A percentile compares a stretch with the other conserved stretches of the same genome.
Conservation (phyloP, 2,797 vertebrate species). For the Anomalospiza imberbis region DNA sequence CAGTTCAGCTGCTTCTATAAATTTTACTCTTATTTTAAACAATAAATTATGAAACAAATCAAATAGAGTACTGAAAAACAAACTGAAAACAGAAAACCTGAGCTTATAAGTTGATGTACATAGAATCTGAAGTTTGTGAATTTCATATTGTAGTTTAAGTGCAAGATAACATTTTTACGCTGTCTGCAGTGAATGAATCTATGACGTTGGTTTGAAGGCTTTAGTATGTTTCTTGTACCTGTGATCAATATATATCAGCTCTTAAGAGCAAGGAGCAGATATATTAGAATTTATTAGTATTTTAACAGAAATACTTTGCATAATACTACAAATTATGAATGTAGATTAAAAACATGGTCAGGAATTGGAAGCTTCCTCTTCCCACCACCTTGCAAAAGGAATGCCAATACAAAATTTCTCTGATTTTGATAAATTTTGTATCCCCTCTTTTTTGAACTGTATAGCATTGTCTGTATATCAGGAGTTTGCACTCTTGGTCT, state of each 20-base stretch:
- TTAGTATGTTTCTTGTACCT: neutral
- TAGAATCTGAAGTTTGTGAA: neutral
- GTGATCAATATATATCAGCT: neutral
- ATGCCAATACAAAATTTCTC: neutral
- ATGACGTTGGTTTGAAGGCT: neutral
- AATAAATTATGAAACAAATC: neutral
- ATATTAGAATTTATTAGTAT: neutral
- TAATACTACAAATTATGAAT: neutral
- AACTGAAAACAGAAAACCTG: neutral
- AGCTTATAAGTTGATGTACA: neutral
- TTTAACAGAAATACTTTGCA: neutral
- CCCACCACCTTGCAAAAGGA: neutral
- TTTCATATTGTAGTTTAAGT: neutral
- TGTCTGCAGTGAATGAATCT: neutral
- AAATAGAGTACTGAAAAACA: neutral
- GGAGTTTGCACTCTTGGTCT: neutral
- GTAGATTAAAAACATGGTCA: neutral
- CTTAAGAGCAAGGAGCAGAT: neutral
- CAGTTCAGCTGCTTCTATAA: neutral
- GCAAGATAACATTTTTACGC: neutral
- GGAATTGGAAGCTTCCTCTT: neutral
- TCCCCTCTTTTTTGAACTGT: neutral
- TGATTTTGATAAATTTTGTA: neutral
- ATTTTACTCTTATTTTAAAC: neutral
- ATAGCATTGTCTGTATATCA: neutral